Percentiles rank a stretch among this genome's conserved stretches.
These are phyloP conservation scores for Philopedon plagiatum DNA, from an alignment of 2,888 invertebrate species.

Conservation along the genomic window DNA sequence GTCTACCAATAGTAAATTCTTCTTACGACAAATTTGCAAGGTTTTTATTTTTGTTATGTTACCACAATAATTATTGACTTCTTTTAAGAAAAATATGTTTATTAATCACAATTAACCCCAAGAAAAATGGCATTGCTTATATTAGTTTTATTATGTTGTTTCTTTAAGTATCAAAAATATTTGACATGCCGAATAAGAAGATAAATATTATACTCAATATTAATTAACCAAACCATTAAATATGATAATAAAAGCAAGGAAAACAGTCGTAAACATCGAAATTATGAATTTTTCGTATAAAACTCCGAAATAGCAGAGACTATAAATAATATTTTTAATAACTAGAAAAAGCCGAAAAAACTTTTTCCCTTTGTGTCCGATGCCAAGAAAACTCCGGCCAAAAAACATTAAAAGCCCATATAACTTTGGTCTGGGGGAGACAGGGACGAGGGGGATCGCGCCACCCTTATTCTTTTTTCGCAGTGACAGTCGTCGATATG, in stretches of 20 bases:
- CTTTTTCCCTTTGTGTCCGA: conserved; percentile 21
- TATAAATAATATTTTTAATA: conserved; percentile 41
- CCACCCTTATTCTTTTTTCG: conserved; percentile 43
- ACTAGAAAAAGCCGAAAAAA: conserved; percentile 28
- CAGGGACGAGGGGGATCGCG: conserved; percentile 12
- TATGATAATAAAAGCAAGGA: conserved; percentile 13
- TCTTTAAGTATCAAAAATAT: neutral
- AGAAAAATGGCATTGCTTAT: neutral
- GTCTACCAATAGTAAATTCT: too few relatives aligned
- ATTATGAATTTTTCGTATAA: conserved; percentile 7
- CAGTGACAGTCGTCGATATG: conserved; percentile 63
- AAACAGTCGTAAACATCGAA: conserved; percentile 16
- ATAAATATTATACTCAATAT: conserved; percentile 7
- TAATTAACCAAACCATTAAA: conserved; percentile 16
- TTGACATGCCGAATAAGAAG: neutral
- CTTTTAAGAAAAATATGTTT: too few relatives aligned
- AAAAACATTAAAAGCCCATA: conserved; percentile 52
- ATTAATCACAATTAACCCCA: neutral
- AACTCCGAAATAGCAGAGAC: conserved; percentile 9
- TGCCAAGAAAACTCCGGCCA: conserved; percentile 33
- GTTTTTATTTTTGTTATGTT: too few relatives aligned
- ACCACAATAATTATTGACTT: too few relatives aligned
- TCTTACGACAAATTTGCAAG: too few relatives aligned
- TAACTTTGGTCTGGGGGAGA: conserved; percentile 30
- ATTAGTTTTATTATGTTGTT: neutral